Evolutionary conservation across 2,797 vertebrate species (phyloP).

Genomic region (Xyrichtys novacula): DNA sequence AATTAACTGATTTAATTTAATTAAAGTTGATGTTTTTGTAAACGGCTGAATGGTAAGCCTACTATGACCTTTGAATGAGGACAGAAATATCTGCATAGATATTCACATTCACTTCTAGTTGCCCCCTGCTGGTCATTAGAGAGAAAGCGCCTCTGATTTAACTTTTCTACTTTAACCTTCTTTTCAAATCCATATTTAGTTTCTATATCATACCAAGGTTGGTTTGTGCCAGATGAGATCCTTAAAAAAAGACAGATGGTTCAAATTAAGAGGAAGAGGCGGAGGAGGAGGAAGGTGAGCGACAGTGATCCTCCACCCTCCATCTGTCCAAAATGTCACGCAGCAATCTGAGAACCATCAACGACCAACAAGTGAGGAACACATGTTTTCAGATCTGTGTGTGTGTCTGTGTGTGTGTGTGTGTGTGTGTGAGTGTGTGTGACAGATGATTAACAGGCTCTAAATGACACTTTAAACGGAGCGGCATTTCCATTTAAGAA

Average conservation of each 20-base stretch:
- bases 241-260: conserved; percentile 61
- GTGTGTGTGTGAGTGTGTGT: conserved; percentile 35
- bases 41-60: no score
- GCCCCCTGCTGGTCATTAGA: no score
- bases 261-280: conserved; percentile 35
- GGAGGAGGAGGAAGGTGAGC: conserved; percentile 52
- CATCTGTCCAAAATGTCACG: conserved; percentile 70
- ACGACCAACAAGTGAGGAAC: conserved; percentile 51
- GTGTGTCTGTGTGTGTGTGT: conserved; percentile 34
- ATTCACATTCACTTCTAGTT: no score
- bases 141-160: no score
- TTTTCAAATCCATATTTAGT: not conserved
- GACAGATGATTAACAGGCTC: conserved; percentile 60
- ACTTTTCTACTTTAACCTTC: no score
- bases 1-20: no score
- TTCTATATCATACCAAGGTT: conserved; percentile 5
- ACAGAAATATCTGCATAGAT: no score
- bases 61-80: no score
- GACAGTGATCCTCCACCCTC: conserved; percentile 61
- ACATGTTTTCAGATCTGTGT: conserved; percentile 39
- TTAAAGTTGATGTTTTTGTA: no score
- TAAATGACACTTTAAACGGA: conserved; percentile 58
- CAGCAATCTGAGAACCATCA: conserved; percentile 74
- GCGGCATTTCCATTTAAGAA: conserved; percentile 61
- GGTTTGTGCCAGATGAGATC: not conserved